Percentiles rank a stretch among this genome's conserved stretches.
These are phyloP conservation scores for Momotus momota DNA, from an alignment of 2,797 vertebrate species.

Conservation along the genomic window DNA sequence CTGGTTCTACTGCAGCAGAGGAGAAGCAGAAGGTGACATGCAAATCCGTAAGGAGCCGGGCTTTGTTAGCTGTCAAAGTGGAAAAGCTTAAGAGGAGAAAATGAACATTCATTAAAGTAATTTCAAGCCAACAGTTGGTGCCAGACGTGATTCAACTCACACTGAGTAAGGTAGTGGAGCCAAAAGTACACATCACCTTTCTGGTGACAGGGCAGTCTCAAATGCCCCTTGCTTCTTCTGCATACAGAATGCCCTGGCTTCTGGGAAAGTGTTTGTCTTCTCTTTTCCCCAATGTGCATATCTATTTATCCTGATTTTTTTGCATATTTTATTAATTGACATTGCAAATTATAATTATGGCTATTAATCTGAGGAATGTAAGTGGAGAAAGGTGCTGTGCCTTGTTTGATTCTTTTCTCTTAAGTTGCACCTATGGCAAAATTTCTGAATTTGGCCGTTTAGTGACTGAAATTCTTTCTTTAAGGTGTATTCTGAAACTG, in stretches of 20 bases:
- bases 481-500: not conserved
- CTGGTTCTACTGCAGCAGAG: not conserved
- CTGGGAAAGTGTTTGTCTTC: not conserved
- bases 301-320: not conserved
- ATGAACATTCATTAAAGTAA: not conserved
- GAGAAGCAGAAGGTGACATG: not conserved
- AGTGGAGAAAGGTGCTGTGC: not conserved
- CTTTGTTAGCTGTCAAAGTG: not conserved
- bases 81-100: not conserved
- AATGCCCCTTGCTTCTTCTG: not conserved
- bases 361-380: not conserved
- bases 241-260: not conserved
- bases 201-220: not conserved
- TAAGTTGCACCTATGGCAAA: not conserved
- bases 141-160: not conserved
- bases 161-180: not conserved
- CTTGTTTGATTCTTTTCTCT: not conserved
- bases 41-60: not conserved
- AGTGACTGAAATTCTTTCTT: not conserved
- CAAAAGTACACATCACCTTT: not conserved
- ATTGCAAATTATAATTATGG: not conserved
- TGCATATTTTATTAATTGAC: not conserved
- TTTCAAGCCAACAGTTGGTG: not conserved
- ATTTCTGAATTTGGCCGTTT: not conserved
- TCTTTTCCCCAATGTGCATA: not conserved